Percentiles rank a stretch among this genome's conserved stretches.
Evolutionary conservation across 2,888 invertebrate genomes (phyloP).

Genomic region (Pollenia labialis): DNA sequence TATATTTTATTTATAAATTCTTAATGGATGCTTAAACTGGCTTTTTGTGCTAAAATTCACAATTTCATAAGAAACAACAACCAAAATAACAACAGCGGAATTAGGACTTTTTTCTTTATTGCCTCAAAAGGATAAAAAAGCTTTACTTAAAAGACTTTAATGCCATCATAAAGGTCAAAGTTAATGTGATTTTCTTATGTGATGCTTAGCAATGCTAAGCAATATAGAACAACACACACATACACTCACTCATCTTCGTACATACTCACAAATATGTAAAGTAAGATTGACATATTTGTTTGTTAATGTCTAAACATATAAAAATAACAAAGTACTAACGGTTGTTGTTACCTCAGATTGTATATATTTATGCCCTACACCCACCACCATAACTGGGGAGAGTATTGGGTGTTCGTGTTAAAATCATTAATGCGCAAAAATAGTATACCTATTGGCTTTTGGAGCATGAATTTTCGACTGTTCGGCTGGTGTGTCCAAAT

Average conservation of each 20-base stretch:
- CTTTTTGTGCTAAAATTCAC: background rate
- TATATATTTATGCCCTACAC: too few relatives aligned
- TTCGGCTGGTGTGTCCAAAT: too few relatives aligned
- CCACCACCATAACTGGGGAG: too few relatives aligned
- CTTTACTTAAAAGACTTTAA: conserved; percentile 48
- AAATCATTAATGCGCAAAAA: too few relatives aligned
- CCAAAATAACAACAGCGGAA: background rate
- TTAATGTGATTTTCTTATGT: conserved; percentile 19
- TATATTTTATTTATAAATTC: conserved; percentile 41
- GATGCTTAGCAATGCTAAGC: background rate
- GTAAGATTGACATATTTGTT: conserved; percentile 35
- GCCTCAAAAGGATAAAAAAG: conserved; percentile 7
- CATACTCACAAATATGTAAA: background rate
- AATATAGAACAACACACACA: too few relatives aligned
- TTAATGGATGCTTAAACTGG: conserved; percentile 11
- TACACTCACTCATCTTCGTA: too few relatives aligned
- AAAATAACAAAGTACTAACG: conserved; percentile 7
- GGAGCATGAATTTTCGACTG: too few relatives aligned
- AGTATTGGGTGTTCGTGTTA: too few relatives aligned
- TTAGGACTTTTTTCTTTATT: background rate
- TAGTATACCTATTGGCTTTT: too few relatives aligned
- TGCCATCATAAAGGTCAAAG: conserved; percentile 40
- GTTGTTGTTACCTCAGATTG: background rate
- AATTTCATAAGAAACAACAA: background rate
- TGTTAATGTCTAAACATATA: conserved; percentile 27